Evolutionary conservation across 2,797 vertebrate genomes (phyloP).

Genomic region (Sardinella longiceps): DNA sequence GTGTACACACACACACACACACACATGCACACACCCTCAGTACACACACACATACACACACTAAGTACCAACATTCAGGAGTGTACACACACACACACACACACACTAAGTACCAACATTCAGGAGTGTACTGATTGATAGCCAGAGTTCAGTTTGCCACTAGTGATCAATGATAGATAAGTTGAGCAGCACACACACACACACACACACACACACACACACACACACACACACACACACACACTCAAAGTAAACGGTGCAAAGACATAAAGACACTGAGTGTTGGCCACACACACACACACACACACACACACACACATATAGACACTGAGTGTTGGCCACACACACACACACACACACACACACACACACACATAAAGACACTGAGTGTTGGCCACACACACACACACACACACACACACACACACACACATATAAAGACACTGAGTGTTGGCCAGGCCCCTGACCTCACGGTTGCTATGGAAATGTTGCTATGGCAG

Average conservation of each 20-base stretch:
- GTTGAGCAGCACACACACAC: neutral
- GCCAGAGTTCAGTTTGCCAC: neutral
- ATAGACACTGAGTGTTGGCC: conserved; percentile 25
- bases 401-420: neutral
- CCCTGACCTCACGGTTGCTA: too few relatives aligned
- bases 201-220: conserved; percentile 28
- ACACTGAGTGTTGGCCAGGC: conserved; percentile 24
- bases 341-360: conserved; percentile 35
- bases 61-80: too few relatives aligned
- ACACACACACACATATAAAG: conserved; percentile 7
- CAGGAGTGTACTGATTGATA: neutral
- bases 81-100: too few relatives aligned
- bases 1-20: too few relatives aligned
- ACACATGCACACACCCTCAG: too few relatives aligned
- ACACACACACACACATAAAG: conserved; percentile 19
- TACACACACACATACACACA: too few relatives aligned
- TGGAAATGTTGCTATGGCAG: too few relatives aligned
- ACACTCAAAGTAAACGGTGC: too few relatives aligned
- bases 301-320: conserved; percentile 50
- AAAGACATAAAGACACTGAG: too few relatives aligned
- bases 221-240: conserved; percentile 10
- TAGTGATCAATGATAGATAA: neutral
- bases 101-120: conserved; percentile 48
- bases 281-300: conserved; percentile 38
- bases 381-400: neutral